Conservation (phyloP, 2,797 vertebrate genomes). For the Carcharodon carcharias region DNA sequence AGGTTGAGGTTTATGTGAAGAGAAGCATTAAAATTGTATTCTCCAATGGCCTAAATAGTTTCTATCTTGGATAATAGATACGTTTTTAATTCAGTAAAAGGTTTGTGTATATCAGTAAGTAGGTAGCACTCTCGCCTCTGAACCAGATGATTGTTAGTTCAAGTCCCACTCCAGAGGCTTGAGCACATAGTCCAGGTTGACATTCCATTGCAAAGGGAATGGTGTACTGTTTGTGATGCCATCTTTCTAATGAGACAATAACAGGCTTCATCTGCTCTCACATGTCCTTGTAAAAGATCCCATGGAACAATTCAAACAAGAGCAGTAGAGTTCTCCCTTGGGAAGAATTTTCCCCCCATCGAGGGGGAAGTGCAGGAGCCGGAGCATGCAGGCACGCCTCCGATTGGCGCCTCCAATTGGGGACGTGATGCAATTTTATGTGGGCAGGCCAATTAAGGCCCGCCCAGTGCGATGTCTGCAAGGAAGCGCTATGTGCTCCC, state of each 20-base stretch:
- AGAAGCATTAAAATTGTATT: neutral
- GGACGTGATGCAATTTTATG: too few relatives aligned
- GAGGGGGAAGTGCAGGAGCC: too few relatives aligned
- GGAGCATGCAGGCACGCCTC: too few relatives aligned
- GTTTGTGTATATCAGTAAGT: neutral
- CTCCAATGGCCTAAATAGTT: neutral
- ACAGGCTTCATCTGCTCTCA: neutral
- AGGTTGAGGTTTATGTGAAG: neutral
- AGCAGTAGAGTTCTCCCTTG: neutral
- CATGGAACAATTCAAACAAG: neutral
- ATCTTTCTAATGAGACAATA: neutral
- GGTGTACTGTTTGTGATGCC: neutral
- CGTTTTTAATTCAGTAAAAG: neutral
- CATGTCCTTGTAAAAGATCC: neutral
- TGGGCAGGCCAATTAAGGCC: too few relatives aligned
- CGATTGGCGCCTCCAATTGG: too few relatives aligned
- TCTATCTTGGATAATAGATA: neutral
- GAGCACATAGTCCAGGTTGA: neutral
- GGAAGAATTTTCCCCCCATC: too few relatives aligned
- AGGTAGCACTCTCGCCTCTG: neutral
- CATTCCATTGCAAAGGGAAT: neutral
- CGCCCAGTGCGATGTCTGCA: too few relatives aligned
- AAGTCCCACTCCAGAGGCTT: neutral
- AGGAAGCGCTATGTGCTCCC: too few relatives aligned
- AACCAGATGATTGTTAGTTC: neutral